Evolutionary conservation across 2,113 vertebrate genomes (phyloP), one percentile per base, ranked within the genome.

Genomic region (Calcarius ornatus): DNA sequence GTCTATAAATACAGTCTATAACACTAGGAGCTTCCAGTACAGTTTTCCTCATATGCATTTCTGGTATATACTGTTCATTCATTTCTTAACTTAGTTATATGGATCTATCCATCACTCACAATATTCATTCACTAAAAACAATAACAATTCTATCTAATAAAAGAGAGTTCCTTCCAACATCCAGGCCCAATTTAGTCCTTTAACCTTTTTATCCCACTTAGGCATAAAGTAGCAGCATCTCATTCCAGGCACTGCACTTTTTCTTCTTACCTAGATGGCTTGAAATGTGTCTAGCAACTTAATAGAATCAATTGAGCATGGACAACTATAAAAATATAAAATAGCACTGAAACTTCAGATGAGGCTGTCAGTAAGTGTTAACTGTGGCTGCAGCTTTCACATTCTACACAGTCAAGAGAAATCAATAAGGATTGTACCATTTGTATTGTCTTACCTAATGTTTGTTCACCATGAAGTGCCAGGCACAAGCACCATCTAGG

Each of bases 381-480:
- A 94, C 95, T 90, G 87, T 91, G 90, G 91, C 95, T 95, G 73
- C 86, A 86, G 96, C 94, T 97, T 96, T 95, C 95, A 90, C 78
- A 77, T 96, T 95, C 92, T 88, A 90, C 94, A n/a, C 95, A 95
- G 96, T 96, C 72, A 75, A 89, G 92, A 94, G 90, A 96, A 97
- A 97, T 97, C 96, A 96, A 97, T 97, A 95, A 86, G 88, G 93
- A 96, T 97, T 97, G 94, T 97, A 96, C 97, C 94, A 96, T 97
- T 97, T 97, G 88, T 96, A 96, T 96, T 97, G 96, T 97, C 96
- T 95, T 95, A 96, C 86, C 95, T 97, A 95, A 96, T 96, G 89
- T 97, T 97, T 96, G 94, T 97, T 96, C 96, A 93, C 95, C 96
- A 97, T 95, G 95, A 97, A 97, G 95, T 97, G 96, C 97, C 96